Evolutionary conservation across 2,888 invertebrate species (phyloP).

Genomic region (Agrilus mali): DNA sequence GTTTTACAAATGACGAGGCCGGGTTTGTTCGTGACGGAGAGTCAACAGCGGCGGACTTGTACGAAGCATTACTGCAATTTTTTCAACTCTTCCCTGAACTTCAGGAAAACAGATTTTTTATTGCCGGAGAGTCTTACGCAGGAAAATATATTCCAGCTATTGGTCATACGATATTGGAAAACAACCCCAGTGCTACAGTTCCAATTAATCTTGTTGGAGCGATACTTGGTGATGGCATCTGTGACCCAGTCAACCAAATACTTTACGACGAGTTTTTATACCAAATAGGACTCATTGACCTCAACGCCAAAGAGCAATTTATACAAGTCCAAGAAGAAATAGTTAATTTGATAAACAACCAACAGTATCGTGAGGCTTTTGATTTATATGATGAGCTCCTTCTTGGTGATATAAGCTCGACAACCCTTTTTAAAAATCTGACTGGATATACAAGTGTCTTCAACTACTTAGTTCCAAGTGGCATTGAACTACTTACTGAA

Average conservation of each 20-base stretch:
- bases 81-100: conserved; percentile 50
- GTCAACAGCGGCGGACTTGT: conserved; percentile 62
- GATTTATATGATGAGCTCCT: conserved; percentile 17
- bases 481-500: neutral
- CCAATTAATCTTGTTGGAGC: conserved; percentile 38
- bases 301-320: conserved; percentile 15
- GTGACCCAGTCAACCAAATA: conserved; percentile 39
- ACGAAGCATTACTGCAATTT: conserved; percentile 60
- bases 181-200: conserved; percentile 27
- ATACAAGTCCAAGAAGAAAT: conserved; percentile 14
- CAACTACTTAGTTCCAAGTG: conserved; percentile 14
- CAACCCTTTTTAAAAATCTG: conserved; percentile 21
- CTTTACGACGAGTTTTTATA: conserved; percentile 40
- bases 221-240: conserved; percentile 41
- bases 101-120: conserved; percentile 41
- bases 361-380: conserved; percentile 23
- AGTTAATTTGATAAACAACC: conserved; percentile 18
- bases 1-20: conserved; percentile 57
- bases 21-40: conserved; percentile 65
- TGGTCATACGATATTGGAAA: conserved; percentile 39
- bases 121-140: conserved; percentile 51
- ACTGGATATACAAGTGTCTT: conserved; percentile 12
- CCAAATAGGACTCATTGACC: conserved; percentile 36
- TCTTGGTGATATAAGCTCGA: neutral
- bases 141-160: conserved; percentile 42